These are phyloP conservation scores for Coregonus clupeaformis DNA, from an alignment of 2,113 vertebrate species.

Conservation along the genomic window DNA sequence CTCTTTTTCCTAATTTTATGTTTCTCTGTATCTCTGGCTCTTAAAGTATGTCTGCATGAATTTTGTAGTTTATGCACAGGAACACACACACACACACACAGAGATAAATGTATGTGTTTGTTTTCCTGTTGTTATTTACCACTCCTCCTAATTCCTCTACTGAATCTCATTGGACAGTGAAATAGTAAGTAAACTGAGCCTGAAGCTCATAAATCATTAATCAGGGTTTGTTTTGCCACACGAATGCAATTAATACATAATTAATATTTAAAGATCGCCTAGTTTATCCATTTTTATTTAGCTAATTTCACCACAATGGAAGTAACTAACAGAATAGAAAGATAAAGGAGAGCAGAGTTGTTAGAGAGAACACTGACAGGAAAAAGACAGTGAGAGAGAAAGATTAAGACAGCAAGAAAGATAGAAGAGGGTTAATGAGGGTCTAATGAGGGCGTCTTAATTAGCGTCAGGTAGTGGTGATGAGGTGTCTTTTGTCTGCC, in stretches of 20 bases:
- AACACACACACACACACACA: not conserved
- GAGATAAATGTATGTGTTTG: not conserved
- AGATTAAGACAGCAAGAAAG: conserved; percentile 34
- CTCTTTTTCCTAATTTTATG: not conserved
- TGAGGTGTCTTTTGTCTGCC: conserved; percentile 41
- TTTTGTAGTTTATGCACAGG: not conserved
- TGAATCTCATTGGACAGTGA: conserved; percentile 71
- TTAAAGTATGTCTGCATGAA: not conserved
- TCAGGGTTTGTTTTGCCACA: conserved; percentile 78
- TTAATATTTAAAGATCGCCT: conserved; percentile 84
- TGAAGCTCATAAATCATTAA: conserved; percentile 81
- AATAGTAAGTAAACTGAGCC: conserved; percentile 74
- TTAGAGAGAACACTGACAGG: not conserved
- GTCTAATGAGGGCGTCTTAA: conserved; percentile 57
- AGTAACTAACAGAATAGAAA: conserved; percentile 32
- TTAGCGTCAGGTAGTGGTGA: conserved; percentile 59
- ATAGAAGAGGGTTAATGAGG: conserved; percentile 59
- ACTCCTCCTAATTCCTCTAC: conserved; percentile 45
- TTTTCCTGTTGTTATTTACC: conserved; percentile 53
- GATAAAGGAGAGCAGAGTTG: conserved; percentile 49
- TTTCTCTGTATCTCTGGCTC: conserved; percentile 2
- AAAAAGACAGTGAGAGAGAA: not conserved
- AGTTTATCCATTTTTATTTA: conserved; percentile 81
- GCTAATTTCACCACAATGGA: conserved; percentile 56
- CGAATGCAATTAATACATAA: conserved; percentile 84